Conservation (phyloP, 2,797 vertebrate genomes). For the Eulemur rubriventer region DNA sequence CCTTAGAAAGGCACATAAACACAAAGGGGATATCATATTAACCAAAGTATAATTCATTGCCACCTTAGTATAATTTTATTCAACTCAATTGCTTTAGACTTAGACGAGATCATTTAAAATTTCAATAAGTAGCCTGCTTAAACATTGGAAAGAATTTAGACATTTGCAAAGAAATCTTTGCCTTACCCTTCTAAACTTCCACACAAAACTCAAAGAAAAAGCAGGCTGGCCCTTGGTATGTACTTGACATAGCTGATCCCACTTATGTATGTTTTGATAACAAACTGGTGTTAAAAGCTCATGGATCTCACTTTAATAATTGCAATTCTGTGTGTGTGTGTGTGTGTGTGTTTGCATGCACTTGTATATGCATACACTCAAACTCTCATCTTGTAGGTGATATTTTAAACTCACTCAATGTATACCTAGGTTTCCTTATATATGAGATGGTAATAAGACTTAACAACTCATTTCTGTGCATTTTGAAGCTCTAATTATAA, state of each 20-base stretch:
- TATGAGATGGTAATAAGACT: not conserved
- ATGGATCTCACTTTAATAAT: not conserved
- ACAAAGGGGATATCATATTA: not conserved
- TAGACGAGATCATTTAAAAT: not conserved
- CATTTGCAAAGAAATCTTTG: not conserved
- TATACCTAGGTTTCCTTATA: not conserved
- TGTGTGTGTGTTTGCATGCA: not conserved
- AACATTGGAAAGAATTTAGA: not conserved
- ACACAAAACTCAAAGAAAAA: not conserved
- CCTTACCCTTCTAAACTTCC: not conserved
- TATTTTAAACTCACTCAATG: not conserved
- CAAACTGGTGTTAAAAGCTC: not conserved
- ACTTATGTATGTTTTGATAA: not conserved
- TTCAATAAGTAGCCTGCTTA: not conserved
- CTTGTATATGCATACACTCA: not conserved
- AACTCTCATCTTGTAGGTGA: not conserved
- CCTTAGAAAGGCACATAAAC: not conserved
- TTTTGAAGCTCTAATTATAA: conserved; percentile 3
- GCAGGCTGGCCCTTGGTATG: not conserved
- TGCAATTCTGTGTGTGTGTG: not conserved
- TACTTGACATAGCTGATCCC: not conserved
- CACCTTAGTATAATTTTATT: not conserved
- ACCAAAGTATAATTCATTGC: not conserved
- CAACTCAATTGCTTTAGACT: conserved; percentile 16
- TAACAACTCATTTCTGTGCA: not conserved